Conservation (phyloP, 2,888 invertebrate species). For the Cosmia trapezina region DNA sequence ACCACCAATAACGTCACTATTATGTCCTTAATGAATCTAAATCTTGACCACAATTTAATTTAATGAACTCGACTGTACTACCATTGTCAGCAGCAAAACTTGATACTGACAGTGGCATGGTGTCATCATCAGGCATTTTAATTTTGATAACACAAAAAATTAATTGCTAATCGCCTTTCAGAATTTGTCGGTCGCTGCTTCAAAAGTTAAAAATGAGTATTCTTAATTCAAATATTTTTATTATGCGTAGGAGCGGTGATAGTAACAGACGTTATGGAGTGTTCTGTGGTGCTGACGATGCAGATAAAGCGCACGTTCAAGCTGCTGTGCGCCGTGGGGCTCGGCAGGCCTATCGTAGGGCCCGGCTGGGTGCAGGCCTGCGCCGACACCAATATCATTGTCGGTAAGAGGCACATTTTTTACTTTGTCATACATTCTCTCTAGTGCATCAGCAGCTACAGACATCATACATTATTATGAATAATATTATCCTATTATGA, state of each 20-base stretch:
- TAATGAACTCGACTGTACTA: no score
- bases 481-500: no score
- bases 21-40: no score
- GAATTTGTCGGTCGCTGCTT: no score
- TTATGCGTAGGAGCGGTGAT: slow-evolving; percentile 87
- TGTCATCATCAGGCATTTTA: no score
- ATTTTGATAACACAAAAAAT: no score
- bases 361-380: slow-evolving; percentile 85
- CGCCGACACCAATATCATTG: slow-evolving; percentile 76
- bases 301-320: slow-evolving; percentile 91
- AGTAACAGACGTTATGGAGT: slow-evolving; percentile 87
- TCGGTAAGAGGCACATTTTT: slow-evolving; percentile 71
- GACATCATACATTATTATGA: no score
- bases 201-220: not conserved
- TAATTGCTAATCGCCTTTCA: no score
- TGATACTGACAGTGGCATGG: no score
- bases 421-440: not conserved
- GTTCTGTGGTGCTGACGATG: slow-evolving; percentile 89
- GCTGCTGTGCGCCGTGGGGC: slow-evolving; percentile 90
- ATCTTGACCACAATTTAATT: no score
- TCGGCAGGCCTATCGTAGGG: slow-evolving; percentile 91
- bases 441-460: not conserved
- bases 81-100: no score
- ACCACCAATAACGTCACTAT: not conserved
- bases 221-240: not conserved